These are phyloP conservation scores for Hanleya hanleyi DNA, from an alignment of 2,888 invertebrate species.

Conservation along the genomic window DNA sequence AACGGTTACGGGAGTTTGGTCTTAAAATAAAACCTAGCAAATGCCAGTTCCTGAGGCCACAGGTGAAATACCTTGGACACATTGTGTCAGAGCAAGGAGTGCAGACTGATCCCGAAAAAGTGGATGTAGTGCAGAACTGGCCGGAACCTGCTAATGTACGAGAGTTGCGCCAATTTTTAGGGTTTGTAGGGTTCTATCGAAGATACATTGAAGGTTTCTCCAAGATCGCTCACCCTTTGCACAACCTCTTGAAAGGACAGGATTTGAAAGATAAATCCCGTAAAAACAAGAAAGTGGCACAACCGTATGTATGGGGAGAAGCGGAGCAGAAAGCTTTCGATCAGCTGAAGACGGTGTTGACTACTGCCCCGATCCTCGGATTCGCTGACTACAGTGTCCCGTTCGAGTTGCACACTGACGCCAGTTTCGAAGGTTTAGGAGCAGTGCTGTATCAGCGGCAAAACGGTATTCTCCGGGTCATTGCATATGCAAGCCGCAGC, in stretches of 20 bases:
- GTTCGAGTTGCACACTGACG: too few species aligned
- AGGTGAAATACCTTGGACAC: conserved; percentile 34
- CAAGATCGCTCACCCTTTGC: conserved; percentile 16
- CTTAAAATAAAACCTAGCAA: conserved; percentile 31
- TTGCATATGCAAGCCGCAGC: too few species aligned
- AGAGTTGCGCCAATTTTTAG: conserved; percentile 28
- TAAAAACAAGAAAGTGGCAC: too few species aligned
- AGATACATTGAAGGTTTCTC: conserved; percentile 28
- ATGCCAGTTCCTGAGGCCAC: conserved; percentile 28
- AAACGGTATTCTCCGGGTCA: too few species aligned
- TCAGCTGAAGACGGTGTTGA: too few species aligned
- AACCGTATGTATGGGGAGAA: too few species aligned
- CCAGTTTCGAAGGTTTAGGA: too few species aligned
- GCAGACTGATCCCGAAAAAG: conserved; percentile 17
- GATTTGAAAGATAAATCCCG: too few species aligned
- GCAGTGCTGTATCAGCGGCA: too few species aligned
- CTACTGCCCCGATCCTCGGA: too few species aligned
- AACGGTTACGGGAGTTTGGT: conserved; percentile 19
- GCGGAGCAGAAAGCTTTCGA: too few species aligned
- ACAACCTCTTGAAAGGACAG: conserved; percentile 9
- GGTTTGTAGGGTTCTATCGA: conserved; percentile 30
- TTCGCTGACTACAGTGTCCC: too few species aligned
- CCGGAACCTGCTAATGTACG: conserved; percentile 18
- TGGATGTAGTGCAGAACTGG: conserved; percentile 21
- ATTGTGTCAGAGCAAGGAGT: conserved; percentile 26